Conservation (phyloP, 2,888 invertebrate species). For the Metacarcinus magister region DNA sequence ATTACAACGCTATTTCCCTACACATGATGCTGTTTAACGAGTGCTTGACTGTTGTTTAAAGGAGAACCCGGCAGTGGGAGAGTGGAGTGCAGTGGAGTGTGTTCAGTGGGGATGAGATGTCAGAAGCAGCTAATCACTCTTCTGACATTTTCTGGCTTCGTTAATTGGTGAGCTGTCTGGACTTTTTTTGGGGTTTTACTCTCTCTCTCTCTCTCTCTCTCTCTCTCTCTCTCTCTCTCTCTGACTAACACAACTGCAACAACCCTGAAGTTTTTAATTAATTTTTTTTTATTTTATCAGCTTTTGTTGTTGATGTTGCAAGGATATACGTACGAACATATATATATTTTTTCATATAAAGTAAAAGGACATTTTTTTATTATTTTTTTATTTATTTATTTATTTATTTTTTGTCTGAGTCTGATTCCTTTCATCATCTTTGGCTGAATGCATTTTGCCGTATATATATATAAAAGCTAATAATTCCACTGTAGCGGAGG, state of each 20-base stretch:
- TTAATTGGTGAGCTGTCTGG: background rate
- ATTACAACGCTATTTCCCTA: background rate
- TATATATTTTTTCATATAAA: background rate
- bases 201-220: background rate
- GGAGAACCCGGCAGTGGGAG: background rate
- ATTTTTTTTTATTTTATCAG: background rate
- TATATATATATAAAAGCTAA: too few relatives aligned
- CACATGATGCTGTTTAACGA: background rate
- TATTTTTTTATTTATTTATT: background rate
- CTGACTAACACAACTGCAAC: background rate
- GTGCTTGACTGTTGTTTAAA: background rate
- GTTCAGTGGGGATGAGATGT: background rate
- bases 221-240: background rate
- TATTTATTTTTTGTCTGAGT: too few relatives aligned
- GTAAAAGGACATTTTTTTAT: background rate
- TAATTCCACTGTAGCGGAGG: too few relatives aligned
- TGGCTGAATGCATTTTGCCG: too few relatives aligned
- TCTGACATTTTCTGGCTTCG: background rate
- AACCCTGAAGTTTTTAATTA: background rate
- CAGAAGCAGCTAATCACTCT: background rate
- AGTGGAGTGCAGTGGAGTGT: background rate
- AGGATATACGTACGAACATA: background rate
- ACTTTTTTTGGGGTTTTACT: background rate
- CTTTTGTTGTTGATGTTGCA: background rate
- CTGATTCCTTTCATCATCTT: too few relatives aligned